Base-by-base conservation (phyloP, 2,888 invertebrate genomes). In the Mesorhabditis belari region DNA sequence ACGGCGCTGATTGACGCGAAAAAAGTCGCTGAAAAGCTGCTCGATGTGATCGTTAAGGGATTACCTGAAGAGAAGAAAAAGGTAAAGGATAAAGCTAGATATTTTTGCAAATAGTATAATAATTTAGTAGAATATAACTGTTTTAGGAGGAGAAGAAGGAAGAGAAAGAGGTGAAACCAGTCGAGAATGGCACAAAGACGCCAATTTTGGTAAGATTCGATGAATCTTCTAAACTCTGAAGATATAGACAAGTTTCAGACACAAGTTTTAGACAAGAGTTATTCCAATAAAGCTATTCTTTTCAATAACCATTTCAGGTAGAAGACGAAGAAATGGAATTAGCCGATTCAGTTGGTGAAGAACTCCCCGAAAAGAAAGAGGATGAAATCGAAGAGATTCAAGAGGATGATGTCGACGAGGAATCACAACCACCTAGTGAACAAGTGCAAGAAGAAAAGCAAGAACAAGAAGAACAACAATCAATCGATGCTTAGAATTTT, bases 1-100 rank as follows among this genome's bases (percentile, higher is more conserved):
- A 54, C 54, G 12, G 54, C 54, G 17, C 27, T 54, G 24, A 25
- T 23, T 25, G 25, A 54, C 9, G 17, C 54, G n/a, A 12, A 23
- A 6, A 54, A 54, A 21, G 53, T 61, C 55, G 63, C 63, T 21
- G 70, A 74, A 28, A 35, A 59, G 21, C 60, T 73, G 5, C 57
- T 50, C 19, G 49, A 49, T 12, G 28, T 64, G 25, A 69, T 76
- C 3, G 75, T 76, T 49, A 70, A 67, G 49, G 60, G 58, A 1
- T 54, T 75, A 55, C 71, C 73, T 19, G 17, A 28, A 29, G 49
- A 49, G 3, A 50, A 50, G 49, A 53, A 62, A 29, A 35, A 62
- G 61, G 51, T 55, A 4, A 19, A 6, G 19, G 49, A 53, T 58
- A 29, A 35, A 62, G 61, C 35, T 55, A 4, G 19, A 6, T 9